phyloP scores from a whole-genome alignment of 2,113 vertebrate species.

The Stercorarius parasiticus region DNA sequence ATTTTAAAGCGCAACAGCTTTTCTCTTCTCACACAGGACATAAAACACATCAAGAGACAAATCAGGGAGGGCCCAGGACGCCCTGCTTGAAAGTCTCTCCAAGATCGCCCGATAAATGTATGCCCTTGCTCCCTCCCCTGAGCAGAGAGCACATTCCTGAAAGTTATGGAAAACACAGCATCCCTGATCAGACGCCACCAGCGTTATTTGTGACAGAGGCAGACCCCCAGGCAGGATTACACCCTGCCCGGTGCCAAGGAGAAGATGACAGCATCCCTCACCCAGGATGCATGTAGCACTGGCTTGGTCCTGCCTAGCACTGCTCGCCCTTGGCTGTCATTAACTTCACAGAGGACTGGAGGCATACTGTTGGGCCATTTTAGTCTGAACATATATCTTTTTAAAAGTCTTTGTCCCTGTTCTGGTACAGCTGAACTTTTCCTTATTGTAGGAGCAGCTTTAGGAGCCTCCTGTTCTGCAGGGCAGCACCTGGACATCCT shows the following conservation, averaged over 20 bases:
- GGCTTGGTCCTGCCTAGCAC: accelerated
- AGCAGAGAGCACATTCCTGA: not conserved
- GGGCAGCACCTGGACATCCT: not conserved
- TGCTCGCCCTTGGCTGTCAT: accelerated
- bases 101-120: accelerated
- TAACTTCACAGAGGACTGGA: not conserved
- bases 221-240: not conserved
- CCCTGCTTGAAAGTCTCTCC: not conserved
- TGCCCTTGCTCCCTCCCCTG: not conserved
- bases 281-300: not conserved
- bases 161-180: not conserved
- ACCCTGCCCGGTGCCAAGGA: not conserved
- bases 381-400: not conserved
- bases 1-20: not conserved
- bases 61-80: not conserved
- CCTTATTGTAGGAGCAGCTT: not conserved
- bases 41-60: not conserved
- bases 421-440: not conserved
- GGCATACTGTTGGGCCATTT: accelerated
- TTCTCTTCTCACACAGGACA: not conserved
- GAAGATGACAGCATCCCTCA: accelerated
- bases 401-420: not conserved
- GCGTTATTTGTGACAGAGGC: not conserved
- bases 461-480: not conserved
- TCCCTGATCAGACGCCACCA: not conserved